Evolutionary conservation across 2,888 invertebrate genomes (phyloP).

Genomic region (Esperia sulphurella): DNA sequence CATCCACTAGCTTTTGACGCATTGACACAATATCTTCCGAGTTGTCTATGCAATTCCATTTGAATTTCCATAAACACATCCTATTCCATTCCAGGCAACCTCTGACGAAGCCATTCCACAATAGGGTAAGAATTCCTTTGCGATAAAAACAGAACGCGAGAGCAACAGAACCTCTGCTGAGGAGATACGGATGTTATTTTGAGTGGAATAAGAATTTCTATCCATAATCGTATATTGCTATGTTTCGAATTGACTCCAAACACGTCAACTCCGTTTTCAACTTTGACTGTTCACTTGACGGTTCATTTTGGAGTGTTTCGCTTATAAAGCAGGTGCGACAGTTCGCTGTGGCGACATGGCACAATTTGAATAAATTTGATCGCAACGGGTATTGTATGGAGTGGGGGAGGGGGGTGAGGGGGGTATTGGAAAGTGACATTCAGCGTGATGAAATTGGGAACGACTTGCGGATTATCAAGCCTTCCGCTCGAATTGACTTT

Average conservation of each 20-base stretch:
- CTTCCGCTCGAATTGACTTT: slow-evolving; percentile 32
- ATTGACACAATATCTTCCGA: not conserved
- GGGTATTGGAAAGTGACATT: slow-evolving; percentile 68
- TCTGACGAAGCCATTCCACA: not conserved
- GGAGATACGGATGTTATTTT: slow-evolving; percentile 73
- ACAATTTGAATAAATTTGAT: slow-evolving; percentile 79
- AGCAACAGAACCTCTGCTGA: slow-evolving; percentile 58
- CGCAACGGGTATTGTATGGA: slow-evolving; percentile 24
- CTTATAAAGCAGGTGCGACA: slow-evolving; percentile 59
- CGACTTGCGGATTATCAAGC: slow-evolving; percentile 46
- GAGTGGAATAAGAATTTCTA: slow-evolving; percentile 74
- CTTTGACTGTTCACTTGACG: slow-evolving; percentile 18
- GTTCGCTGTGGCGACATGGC: slow-evolving; percentile 56
- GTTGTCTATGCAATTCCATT: slow-evolving; percentile 4
- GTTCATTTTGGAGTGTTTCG: not conserved
- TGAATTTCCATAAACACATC: not conserved
- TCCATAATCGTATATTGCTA: slow-evolving; percentile 61
- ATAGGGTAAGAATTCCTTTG: not conserved
- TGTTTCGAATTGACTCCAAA: slow-evolving; percentile 47
- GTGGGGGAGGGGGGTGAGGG: slow-evolving; percentile 39
- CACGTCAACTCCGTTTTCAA: slow-evolving; percentile 16
- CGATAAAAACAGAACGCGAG: not conserved
- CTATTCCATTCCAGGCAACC: not conserved
- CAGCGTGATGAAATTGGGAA: slow-evolving; percentile 57
- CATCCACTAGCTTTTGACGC: not conserved